Evolutionary conservation across 2,797 vertebrate species (phyloP), one percentile per base, ranked within the genome.

Genomic region (Urophycis tenuis): DNA sequence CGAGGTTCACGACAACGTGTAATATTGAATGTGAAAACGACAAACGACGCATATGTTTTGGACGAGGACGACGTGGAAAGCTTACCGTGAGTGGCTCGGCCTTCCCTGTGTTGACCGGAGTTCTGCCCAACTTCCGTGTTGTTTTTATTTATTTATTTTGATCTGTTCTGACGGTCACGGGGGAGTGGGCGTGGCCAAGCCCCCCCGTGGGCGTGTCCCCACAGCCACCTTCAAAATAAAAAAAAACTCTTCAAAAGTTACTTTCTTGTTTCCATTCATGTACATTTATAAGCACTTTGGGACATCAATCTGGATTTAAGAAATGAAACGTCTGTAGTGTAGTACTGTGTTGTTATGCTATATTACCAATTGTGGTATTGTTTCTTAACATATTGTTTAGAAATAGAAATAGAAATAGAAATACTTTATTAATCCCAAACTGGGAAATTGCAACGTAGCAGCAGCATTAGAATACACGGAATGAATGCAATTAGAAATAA

Each of bases 91-190:
- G 19, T 53, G 53, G 9, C 45, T 53, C 45, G 45, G 45, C 45
- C 45, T 53, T 25, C 9, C n/a, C 9, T n/a, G 22, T 60, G 53
- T 60, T 10, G 53, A n/a, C 53, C 11, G 2, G 53, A 60, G 53
- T 60, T 60, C 5, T 10, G 22, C 22, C 88, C 87, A 88, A 87
- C 82, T 79, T 81, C 85, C 76, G 73, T 74, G 11, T 70, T 70
- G 29, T 19, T 35, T 49, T 53, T 80, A 32, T 75, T 79, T 32
- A 41, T 17, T 71, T 72, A 72, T 74, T 2, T 60, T 6, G 17
- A 25, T 60, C 25, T 19, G 53, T 60, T 49, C 17, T 14, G 14
- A 49, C 45, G 19, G 45, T 53, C 17, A 22, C 45, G 45, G 17
- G 45, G 19, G 19, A 7, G 45, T 17, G 45, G 45, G 45, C n/a